Percentiles rank a stretch among this genome's conserved stretches.
Conservation (phyloP, 2,888 invertebrate species). For the Lypha dubia region DNA sequence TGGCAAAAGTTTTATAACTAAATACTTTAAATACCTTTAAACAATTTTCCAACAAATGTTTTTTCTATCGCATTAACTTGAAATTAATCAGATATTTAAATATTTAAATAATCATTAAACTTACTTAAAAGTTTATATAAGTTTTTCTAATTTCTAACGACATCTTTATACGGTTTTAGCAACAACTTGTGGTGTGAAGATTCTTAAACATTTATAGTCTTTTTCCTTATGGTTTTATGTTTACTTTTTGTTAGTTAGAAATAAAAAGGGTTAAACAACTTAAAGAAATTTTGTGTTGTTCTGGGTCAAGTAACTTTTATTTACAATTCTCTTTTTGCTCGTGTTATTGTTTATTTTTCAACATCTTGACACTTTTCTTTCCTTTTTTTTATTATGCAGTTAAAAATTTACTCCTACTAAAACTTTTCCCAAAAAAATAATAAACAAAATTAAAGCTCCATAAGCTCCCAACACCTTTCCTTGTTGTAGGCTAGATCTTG, state of each 20-base stretch:
- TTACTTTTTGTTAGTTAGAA: not conserved
- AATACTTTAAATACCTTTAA: not conserved
- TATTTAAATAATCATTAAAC: not conserved
- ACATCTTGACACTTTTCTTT: slow-evolving; percentile 25
- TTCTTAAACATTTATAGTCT: not conserved
- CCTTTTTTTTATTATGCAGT: not conserved
- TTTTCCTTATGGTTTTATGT: not conserved
- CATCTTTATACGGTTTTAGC: not conserved
- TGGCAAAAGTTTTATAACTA: not conserved
- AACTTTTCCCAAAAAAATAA: not conserved
- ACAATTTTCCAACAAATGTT: no score
- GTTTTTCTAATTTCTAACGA: not conserved
- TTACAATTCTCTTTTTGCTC: not conserved
- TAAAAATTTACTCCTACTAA: not conserved
- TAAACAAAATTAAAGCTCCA: not conserved
- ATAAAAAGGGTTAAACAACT: not conserved
- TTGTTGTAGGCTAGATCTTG: not conserved
- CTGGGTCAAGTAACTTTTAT: slow-evolving; percentile 35
- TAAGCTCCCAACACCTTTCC: slow-evolving; percentile 21
- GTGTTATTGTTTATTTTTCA: not conserved
- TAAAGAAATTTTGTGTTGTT: not conserved
- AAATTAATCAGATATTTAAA: no score
- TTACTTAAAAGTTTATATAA: not conserved
- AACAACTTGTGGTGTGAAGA: not conserved
- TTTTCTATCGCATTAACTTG: no score